Base-by-base conservation (phyloP, 92 coral and sea anemone genomes). In the Porites cylindrica region DNA sequence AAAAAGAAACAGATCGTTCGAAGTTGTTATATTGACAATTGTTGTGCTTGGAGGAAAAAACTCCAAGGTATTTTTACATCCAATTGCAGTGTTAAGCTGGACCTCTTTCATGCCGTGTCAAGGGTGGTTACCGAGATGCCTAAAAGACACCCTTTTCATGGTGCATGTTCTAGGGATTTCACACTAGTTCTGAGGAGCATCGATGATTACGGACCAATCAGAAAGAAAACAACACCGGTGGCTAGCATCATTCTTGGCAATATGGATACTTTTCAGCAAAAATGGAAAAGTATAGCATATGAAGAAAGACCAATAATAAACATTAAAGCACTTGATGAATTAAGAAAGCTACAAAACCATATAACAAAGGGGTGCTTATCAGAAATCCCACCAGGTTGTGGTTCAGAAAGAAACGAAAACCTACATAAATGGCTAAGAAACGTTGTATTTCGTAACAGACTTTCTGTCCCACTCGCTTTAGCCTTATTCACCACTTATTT, bases 1-100 rank as follows among this genome's bases (percentile, higher is more conserved):
- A 43, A 68, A 19, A 82, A 80, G 13, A 76, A 80, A 18, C 62
- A n/a, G 20, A 56, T 19, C 12, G 23, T 83, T 78, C 9, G 73
- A 77, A 79, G 79, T 43, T 64, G 85, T 10, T 92, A 75, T 59
- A 86, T 92, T 32, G 95, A 92, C 58, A 90, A 89, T 20, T 89
- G 95, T 82, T 92, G 93, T 80, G 82, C 80, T 1, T 80, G 79
- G 12, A 26, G 82, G 21, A 32, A 68, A 5, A 88, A 88, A 60
- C 26, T 83, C 0, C 47, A 24, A 53, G 38, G 68, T 0, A 72
- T 85, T 58, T 92, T 92, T 66, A 85, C 90, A 26, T 50, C 14
- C 43, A 32, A 72, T 64, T 63, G 66, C 62, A 78, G 75, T 7
- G 89, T 92, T n/a, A 92, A 88, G 73, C 90, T 91, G 2, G 94